These are phyloP conservation scores for Cheirogaleus major DNA, from an alignment of 2,797 vertebrate species.

Conservation along the genomic window DNA sequence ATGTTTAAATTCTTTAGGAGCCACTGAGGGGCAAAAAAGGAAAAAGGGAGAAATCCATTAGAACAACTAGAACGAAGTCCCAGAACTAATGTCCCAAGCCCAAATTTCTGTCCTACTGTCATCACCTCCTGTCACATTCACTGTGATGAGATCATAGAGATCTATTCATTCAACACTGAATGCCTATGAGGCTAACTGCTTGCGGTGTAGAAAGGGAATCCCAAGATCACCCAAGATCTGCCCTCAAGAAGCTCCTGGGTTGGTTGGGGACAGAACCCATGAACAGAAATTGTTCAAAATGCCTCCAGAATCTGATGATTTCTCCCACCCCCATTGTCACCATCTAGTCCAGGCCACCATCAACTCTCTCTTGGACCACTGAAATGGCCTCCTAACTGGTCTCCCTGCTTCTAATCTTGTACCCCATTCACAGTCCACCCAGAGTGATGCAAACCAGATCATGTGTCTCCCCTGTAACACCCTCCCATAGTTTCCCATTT, in stretches of 20 bases:
- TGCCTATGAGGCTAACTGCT: background rate
- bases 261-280: background rate
- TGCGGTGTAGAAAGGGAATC: background rate
- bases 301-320: background rate
- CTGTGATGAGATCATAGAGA: background rate
- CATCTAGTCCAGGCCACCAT: background rate
- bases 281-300: slow-evolving; percentile 35
- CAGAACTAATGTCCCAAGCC: background rate
- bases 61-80: slow-evolving; percentile 10
- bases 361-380: background rate
- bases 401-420: background rate
- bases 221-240: background rate
- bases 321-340: background rate
- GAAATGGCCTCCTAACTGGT: background rate
- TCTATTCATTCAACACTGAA: background rate
- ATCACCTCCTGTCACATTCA: background rate
- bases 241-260: background rate
- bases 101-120: background rate
- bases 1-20: slow-evolving; percentile 39
- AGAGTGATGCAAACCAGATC: background rate
- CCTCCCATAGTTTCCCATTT: background rate
- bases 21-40: background rate
- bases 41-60: background rate
- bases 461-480: background rate
- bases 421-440: background rate